Conservation (phyloP, 2,888 invertebrate genomes). For the Cryptocephalus primarius region DNA sequence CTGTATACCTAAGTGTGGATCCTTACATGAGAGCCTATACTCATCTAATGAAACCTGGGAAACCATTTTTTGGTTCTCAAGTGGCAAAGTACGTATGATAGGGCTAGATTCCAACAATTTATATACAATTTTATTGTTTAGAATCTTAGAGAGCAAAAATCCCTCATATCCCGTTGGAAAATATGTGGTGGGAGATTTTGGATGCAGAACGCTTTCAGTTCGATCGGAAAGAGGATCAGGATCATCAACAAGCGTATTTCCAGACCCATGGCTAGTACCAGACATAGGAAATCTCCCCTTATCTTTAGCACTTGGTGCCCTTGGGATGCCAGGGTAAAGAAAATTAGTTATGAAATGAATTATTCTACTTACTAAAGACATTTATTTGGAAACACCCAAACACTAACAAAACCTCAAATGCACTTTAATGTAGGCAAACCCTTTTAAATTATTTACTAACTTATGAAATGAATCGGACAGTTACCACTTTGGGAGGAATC, state of each 20-base stretch:
- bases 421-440: too few relatives aligned
- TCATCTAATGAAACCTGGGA: conserved; percentile 42
- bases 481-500: too few relatives aligned
- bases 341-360: neutral
- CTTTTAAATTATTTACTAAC: neutral
- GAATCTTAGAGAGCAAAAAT: conserved; percentile 58
- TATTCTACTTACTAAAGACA: neutral
- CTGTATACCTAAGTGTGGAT: conserved; percentile 59
- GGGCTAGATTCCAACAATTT: neutral
- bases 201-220: conserved; percentile 57
- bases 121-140: conserved; percentile 21
- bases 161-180: conserved; percentile 52
- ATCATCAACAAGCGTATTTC: conserved; percentile 40
- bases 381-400: neutral
- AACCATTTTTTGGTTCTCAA: conserved; percentile 61
- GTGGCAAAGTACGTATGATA: conserved; percentile 48
- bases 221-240: conserved; percentile 36
- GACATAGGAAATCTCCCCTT: conserved; percentile 47
- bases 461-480: neutral
- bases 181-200: conserved; percentile 50
- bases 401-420: neutral
- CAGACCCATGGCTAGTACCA: conserved; percentile 45
- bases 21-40: conserved; percentile 58
- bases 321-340: conserved; percentile 63
- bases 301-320: conserved; percentile 51